Base-by-base conservation (phyloP, 2,113 vertebrate genomes). In the Nerophis lumbriciformis region DNA sequence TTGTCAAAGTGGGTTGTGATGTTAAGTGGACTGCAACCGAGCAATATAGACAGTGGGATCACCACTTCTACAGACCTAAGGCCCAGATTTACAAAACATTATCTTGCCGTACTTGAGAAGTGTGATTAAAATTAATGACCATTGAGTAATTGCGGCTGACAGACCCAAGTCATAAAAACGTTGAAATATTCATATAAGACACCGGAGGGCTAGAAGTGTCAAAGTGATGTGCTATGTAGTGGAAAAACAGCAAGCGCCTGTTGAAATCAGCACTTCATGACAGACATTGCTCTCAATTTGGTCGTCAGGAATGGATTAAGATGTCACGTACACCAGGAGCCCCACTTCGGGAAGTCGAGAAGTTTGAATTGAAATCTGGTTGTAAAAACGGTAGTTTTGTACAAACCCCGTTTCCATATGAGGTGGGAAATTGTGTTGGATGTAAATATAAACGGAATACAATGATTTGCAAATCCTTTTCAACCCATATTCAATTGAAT, bases 181-280 rank as follows among this genome's bases (percentile, higher is more conserved):
- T 63, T 79, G 1, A 80, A 82, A 80, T 83, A 84, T 84, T 79
- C 70, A 85, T 78, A 59, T 62, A 79, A 73, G 69, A 75, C 76
- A 80, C 52, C 71, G 49, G 60, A 64, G 64, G 72, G 67, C 28
- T 72, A 38, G 54, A 53, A 59, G 69, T 72, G 76, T 68, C 77
- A 63, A 62, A 71, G 37, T 3, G 15, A 76, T 52, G 67, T 50
- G 75, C 73, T 66, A 59, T 6, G 1, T 21, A 4, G 35, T 54
- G 63, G 57, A 44, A 70, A 54, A 68, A 16, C 68, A 44, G 69
- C 45, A 53, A 42, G 51, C 12, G 49, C 55, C n/a, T 42, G 55
- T 44, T 44, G 16, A 45, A 57, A 57, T 57, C 55, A 57, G 39
- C 55, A 57, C 39, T 57, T 57, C 38, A 21, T n/a, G 16, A 12